Base-by-base conservation (phyloP, 92 coral and sea anemone genomes). In the Hydrozoanthus gracilis region DNA sequence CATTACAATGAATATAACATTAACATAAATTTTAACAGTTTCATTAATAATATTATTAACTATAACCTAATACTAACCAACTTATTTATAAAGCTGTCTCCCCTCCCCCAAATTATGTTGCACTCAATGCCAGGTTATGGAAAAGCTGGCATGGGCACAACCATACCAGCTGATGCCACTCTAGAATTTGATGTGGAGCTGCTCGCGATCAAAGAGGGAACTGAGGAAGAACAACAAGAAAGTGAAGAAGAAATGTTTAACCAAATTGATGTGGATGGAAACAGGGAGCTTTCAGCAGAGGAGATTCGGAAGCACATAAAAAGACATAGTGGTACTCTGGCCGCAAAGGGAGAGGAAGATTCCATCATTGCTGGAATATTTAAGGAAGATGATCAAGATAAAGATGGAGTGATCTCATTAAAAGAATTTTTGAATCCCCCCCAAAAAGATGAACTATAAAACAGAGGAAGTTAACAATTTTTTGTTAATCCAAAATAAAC, bases 181-280 rank as follows among this genome's bases (percentile, higher is more conserved):
- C 90, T 94, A 62, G 69, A 92, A 84, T 93, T 94, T 90, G 95
- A 94, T 14, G 95, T 94, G 48, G 95, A 94, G 71, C 92, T 94
- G 52, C 86, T 92, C 48, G 94, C 93, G 82, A 94, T 94, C 79
- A 90, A 88, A 71, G 88, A 82, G 51, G 60, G 60, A 15, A 80
- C 20, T 16, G 85, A 64, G 10, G 85, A 80, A 16, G 71, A 68
- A 15, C 83, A 73, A 39, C 70, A 68, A 56, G 82, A 90, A 66
- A 55, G 84, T 13, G 77, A 89, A 3, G 72, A 93, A 48, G 76
- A 92, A 82, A 93, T 94, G 50, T 94, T 94, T 71, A 84, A 88
- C 44, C 83, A 88, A 91, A 94, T 94, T 65, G 98, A 94, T 80
- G 89, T 86, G 75, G 94, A 94, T 77, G 86, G 92, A 20, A 89